Evolutionary conservation across 2,888 invertebrate genomes (phyloP), one percentile per base, ranked within the genome.

Genomic region (Thymelicus lineola): DNA sequence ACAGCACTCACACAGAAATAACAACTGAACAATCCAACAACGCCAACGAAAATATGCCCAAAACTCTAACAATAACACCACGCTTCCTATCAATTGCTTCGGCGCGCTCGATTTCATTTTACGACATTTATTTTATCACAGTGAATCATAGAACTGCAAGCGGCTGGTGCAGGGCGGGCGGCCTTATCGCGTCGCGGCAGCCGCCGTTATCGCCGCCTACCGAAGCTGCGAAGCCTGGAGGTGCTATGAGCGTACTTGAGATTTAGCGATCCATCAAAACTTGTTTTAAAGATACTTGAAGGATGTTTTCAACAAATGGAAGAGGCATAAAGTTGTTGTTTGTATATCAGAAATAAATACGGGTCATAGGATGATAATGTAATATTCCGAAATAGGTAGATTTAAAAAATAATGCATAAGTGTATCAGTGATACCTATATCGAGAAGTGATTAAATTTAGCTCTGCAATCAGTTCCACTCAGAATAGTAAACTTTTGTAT

Each of bases 101-200:
- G 72, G 70, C 72, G 66, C 69, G 71, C 71, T 65, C 76, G 80
- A 75, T 80, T 79, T 79, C 77, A 80, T 80, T 83, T 82, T 80
- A 82, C 82, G 81, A 79, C 81, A 79, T 79, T 73, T 75, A 77
- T 78, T 79, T 80, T 80, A 80, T 80, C 80, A 72, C 74, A 72
- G 57, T 75, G 76, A 77, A 77, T 77, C 77, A 78, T 75, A 74
- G 74, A 71, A 72, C 73, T 75, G 77, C 75, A 73, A 72, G 78
- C 74, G 71, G 76, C 76, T 72, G 75, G 75, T 71, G 76, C 76
- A 73, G 73, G 75, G 76, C 73, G 76, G 70, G 76, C 74, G 72
- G 73, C 72, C 71, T 78, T 83, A 82, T 83, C 84, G 76, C 68
- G 64, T 55, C 71, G 75, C 77, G 74, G 73, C 83, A 81, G 76